A percentile compares a stretch with the other conserved stretches of the same genome.
Evolutionary conservation across 2,113 vertebrate genomes (phyloP).

Genomic region (Melozone crissalis): DNA sequence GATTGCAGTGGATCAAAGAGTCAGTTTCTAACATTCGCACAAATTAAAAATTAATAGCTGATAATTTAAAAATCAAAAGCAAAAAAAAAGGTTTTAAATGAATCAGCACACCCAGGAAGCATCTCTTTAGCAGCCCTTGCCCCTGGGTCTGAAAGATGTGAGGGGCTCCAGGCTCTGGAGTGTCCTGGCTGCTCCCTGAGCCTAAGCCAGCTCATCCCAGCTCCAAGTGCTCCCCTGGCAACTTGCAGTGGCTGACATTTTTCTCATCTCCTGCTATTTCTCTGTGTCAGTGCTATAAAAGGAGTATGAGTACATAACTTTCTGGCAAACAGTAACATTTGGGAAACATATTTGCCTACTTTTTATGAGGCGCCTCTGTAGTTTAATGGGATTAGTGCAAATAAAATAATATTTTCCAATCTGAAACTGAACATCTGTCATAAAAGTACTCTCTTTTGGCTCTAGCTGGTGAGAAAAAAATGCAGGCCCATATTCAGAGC

Average conservation of each 20-base stretch:
- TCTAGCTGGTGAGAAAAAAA: not conserved
- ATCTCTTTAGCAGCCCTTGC: not conserved
- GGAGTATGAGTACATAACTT: not conserved
- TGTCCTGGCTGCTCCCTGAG: not conserved
- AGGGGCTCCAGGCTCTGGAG: not conserved
- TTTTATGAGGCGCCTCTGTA: not conserved
- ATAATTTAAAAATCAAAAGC: not conserved
- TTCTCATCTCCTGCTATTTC: not conserved
- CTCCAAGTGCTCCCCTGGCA: not conserved
- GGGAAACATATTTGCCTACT: not conserved
- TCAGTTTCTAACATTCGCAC: not conserved
- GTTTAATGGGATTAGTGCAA: not conserved
- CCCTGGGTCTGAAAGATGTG: fast-evolving
- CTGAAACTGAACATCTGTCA: not conserved
- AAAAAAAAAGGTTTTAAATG: not conserved
- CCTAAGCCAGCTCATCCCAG: fast-evolving
- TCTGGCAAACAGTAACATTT: not conserved
- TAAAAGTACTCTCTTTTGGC: not conserved
- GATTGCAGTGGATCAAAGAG: not conserved
- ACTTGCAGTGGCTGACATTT: not conserved
- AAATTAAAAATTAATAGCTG: slow-evolving; percentile 20
- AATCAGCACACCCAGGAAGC: not conserved
- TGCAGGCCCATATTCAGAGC: not conserved
- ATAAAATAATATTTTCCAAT: not conserved
- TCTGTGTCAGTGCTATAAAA: not conserved